Base-by-base conservation (phyloP, 2,113 vertebrate species). In the Stegostoma tigrinum region DNA sequence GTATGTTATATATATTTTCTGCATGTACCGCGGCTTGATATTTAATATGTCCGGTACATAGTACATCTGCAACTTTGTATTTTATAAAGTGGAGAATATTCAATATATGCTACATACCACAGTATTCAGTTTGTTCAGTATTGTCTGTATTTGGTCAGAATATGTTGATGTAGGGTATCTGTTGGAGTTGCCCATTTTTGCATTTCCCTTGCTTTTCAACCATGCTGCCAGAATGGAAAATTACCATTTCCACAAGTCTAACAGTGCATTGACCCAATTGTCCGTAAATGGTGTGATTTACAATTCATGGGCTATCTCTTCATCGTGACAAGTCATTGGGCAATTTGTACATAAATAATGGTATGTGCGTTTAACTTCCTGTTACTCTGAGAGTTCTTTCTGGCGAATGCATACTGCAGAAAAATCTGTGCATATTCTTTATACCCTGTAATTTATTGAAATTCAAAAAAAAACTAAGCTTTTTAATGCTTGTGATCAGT, bases 251-350 rank as follows among this genome's bases (percentile, higher is more conserved):
- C n/a, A 17, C 55, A 55, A 64, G 30, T 52, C 27, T 64, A 90
- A 61, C 52, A 14, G 10, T 64, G 14, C 14, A 34, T 27, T 17
- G 52, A 14, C 5, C 2, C 87, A 90, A 64, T 64, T 87, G 85
- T 30, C 38, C 10, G 30, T 21, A 23, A 87, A 52, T 23, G 10
- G 42, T 83, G 24, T 87, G 48, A 87, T 14, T 34, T 30, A 10
- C n/a, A 64, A 93, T 93, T 93, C 89, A 93, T 15, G 6, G 34
- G 3, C 34, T 93, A 67, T 93, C 89, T 93, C 89, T 93, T 66
- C 61, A 21, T 93, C n/a, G 64, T 15, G 61, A 38, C 64, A 42
- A 93, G 55, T 21, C 38, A 17, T 19, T n/a, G 89, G 7, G 21
- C 5, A 42, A 66, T n/a, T 23, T 45, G 38, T 0, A 93, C 61